These are phyloP conservation scores for Rhinolophus sinicus DNA, from an alignment of 2,113 vertebrate species.

Conservation along the genomic window DNA sequence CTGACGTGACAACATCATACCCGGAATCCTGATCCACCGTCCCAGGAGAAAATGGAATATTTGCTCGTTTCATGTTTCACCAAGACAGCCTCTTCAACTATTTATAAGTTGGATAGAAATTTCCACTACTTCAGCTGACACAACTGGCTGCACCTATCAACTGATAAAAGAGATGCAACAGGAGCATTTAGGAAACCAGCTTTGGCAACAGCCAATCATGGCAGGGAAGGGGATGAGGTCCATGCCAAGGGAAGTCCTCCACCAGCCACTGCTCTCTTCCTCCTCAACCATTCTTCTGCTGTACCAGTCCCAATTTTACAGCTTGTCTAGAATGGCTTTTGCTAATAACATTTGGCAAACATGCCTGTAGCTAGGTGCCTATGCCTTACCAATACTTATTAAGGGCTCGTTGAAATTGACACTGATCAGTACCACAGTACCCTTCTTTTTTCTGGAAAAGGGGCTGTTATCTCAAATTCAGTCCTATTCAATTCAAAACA, in stretches of 20 bases:
- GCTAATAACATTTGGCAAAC: not conserved
- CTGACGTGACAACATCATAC: constrained; percentile 83
- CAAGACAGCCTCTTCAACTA: constrained; percentile 85
- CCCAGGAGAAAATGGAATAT: constrained; percentile 84
- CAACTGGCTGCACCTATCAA: constrained; percentile 85
- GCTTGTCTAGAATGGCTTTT: not conserved
- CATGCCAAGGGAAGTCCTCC: fast-evolving
- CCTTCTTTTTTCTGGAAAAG: not conserved
- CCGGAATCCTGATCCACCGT: constrained; percentile 83
- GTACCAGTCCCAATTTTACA: not conserved
- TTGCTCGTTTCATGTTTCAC: constrained; percentile 86
- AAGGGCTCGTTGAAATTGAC: not conserved
- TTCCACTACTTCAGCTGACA: constrained; percentile 88
- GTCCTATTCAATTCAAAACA: not conserved
- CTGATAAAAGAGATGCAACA: constrained; percentile 72
- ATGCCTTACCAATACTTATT: not conserved
- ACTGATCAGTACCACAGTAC: not conserved
- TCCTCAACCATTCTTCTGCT: not conserved
- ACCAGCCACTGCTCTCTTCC: not conserved
- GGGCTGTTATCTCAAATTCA: not conserved
- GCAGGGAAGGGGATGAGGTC: not conserved
- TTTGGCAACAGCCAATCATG: not conserved
- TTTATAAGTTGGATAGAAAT: constrained; percentile 90
- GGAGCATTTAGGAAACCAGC: constrained; percentile 28
- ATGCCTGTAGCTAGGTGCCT: not conserved